Evolutionary conservation across 2,888 invertebrate genomes (phyloP), one percentile per base, ranked within the genome.

Genomic region (Drosophila robusta): DNA sequence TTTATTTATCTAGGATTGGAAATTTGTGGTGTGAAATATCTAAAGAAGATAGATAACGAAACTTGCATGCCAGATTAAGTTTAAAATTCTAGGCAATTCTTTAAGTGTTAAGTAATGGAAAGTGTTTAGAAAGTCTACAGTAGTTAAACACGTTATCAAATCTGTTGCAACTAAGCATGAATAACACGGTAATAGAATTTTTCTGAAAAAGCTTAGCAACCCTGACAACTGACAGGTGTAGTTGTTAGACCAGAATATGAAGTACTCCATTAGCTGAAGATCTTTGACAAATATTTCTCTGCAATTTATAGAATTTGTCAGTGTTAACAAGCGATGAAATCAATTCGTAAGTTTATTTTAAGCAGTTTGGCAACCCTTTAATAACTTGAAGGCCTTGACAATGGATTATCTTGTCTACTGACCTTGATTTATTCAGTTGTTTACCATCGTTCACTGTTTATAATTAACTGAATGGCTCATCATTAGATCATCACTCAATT

Each of bases 401-500:
- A 62, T 47, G 62, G 39, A 11, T 46, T 46, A 32, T 60, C 44
- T 44, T 50, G 16, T 32, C 24, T 5, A 51, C 3, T 8, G 36
- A 14, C 44, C 65, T 29, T 51, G 50, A 51, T 29, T 38, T 26
- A 64, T 45, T 45, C 16, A 12, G 38, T n/a, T 51, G 24, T 34
- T 64, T 39, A 34, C 38, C 44, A 51, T 45, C 38, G 26, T 38
- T 32, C 32, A 46, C 32, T 55, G 39, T 36, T 52, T 42, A 58
- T 51, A 55, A 63, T 63, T 50, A 63, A 58, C 50, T 50, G 38
- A 29, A 41, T 32, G 56, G 29, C 3, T 9, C 29, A 29, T 44
- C 64, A 65, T 66, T 75, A 75, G 70, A 70, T 74, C 69, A 74
- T 62, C 73, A 34, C 24, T 50, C 18, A 42, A 32, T 32, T 41